Conservation (phyloP, 2,113 vertebrate genomes). For the Orthochromis malagaraziensis region DNA sequence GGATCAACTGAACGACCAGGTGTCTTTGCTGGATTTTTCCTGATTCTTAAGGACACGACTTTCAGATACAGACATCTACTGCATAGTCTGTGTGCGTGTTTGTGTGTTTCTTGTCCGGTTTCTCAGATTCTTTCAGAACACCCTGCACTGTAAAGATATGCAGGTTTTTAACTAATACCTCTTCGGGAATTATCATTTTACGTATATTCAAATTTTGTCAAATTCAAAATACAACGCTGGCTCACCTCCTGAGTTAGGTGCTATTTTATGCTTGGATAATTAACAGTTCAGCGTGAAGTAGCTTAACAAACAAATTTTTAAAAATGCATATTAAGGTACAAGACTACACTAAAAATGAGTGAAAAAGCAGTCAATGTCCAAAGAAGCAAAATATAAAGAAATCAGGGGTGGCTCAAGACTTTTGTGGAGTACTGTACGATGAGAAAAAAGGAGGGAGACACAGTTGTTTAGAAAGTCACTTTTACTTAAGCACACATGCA, state of each 20-base stretch:
- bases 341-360: background rate
- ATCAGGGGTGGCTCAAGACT: background rate
- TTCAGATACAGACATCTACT: background rate
- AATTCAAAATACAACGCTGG: background rate
- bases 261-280: background rate
- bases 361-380: background rate
- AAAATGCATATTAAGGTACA: background rate
- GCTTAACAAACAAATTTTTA: background rate
- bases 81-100: background rate
- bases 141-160: background rate
- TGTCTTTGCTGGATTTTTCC: background rate
- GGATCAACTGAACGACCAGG: background rate
- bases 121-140: background rate
- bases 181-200: background rate
- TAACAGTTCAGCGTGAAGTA: background rate
- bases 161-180: background rate
- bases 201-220: background rate
- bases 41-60: background rate
- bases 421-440: background rate
- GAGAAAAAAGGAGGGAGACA: slow-evolving; percentile 35
- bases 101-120: background rate
- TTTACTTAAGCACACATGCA: slow-evolving; percentile 71
- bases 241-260: background rate
- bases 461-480: slow-evolving; percentile 13
- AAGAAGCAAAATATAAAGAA: background rate